Evolutionary conservation across 2,888 invertebrate species (phyloP).

Genomic region (Polydesmus complanatus): DNA sequence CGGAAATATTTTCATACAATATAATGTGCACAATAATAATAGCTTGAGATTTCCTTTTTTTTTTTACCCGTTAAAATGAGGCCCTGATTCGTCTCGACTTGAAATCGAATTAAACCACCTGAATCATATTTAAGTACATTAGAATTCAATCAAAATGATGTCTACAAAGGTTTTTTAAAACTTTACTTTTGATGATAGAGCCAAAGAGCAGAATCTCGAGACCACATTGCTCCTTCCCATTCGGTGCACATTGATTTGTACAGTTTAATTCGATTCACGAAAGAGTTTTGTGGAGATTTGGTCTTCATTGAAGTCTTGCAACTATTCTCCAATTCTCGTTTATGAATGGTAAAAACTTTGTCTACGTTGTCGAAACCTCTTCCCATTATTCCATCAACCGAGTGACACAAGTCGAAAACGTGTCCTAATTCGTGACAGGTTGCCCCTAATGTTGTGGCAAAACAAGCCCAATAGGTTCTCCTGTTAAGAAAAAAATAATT

Average conservation of each 20-base stretch:
- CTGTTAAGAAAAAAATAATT: constrained; percentile 31
- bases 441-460: constrained; percentile 78
- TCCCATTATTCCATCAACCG: constrained; percentile 82
- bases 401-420: constrained; percentile 85
- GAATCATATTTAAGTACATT: constrained; percentile 3
- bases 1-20: not conserved
- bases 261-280: not conserved
- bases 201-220: constrained; percentile 1
- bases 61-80: constrained; percentile 7
- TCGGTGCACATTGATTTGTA: not conserved
- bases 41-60: not conserved
- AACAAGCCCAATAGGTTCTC: constrained; percentile 71
- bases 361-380: constrained; percentile 73
- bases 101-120: not conserved
- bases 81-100: constrained; percentile 10
- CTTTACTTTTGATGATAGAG: constrained; percentile 6
- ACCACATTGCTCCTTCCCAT: constrained; percentile 1
- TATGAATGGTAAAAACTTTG: constrained; percentile 45
- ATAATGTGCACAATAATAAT: not conserved
- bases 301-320: not conserved
- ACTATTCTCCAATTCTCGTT: not conserved
- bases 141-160: not conserved
- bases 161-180: not conserved
- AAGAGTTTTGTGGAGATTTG: not conserved
- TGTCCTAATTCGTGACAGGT: constrained; percentile 88